These are phyloP conservation scores for Leucophenga montana DNA, from an alignment of 2,888 invertebrate species.

Conservation along the genomic window DNA sequence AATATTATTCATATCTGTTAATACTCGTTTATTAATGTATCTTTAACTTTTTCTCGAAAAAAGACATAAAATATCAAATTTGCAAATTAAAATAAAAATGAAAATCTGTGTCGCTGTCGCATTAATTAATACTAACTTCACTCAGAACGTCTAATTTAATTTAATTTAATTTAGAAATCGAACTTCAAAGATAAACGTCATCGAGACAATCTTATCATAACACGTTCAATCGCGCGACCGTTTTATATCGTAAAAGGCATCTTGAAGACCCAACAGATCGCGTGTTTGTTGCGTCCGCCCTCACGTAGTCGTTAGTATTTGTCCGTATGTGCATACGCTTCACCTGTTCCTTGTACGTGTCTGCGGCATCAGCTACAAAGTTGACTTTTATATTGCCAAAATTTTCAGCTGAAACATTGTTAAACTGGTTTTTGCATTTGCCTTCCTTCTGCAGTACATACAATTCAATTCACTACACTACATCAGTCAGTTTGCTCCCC, in stretches of 20 bases:
- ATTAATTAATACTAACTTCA: background rate
- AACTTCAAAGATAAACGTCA: background rate
- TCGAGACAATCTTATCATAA: background rate
- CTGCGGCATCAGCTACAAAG: no score
- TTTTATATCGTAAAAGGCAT: background rate
- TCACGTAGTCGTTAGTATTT: conserved; percentile 2
- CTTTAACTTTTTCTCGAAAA: no score
- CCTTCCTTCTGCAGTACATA: no score
- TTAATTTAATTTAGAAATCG: background rate
- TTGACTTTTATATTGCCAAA: background rate
- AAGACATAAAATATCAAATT: no score
- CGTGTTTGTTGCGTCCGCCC: conserved; percentile 6
- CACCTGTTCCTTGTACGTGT: conserved; percentile 1
- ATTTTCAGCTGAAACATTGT: background rate
- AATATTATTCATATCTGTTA: no score
- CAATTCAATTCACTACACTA: no score
- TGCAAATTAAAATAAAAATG: no score
- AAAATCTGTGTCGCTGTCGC: no score
- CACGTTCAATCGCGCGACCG: conserved; percentile 4
- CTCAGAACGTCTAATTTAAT: no score
- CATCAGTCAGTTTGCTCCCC: no score
- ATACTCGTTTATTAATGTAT: no score
- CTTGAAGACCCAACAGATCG: background rate
- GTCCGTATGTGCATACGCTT: background rate
- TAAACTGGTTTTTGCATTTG: conserved; percentile 17